These are phyloP conservation scores for Actinia equina DNA, from an alignment of 64 coral and sea anemone species.

Conservation along the genomic window DNA sequence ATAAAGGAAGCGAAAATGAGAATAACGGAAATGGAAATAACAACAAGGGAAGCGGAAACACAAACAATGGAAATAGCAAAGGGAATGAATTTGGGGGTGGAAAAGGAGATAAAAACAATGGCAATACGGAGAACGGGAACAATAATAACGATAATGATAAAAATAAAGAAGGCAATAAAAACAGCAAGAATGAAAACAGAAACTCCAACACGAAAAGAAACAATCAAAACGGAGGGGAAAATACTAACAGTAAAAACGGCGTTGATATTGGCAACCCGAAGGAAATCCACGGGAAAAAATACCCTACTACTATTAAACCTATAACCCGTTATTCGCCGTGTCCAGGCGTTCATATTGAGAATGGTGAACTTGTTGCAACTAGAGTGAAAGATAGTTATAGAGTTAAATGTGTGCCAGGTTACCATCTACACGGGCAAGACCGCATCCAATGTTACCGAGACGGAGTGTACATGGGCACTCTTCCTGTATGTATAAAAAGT, in stretches of 20 bases:
- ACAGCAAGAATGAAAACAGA: neutral
- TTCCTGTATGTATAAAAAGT: conserved; percentile 28
- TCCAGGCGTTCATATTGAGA: neutral
- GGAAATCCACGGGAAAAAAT: neutral
- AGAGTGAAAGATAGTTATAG: neutral
- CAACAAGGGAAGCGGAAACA: neutral
- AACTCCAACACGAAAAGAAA: neutral
- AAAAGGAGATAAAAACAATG: neutral
- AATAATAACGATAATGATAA: neutral
- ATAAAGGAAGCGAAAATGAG: neutral
- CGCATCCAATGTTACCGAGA: neutral
- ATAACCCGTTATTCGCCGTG: neutral
- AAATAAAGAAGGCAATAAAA: neutral
- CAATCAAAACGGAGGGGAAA: neutral
- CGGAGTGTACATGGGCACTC: neutral
- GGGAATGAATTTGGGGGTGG: too few species aligned
- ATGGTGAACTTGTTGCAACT: neutral
- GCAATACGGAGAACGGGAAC: neutral
- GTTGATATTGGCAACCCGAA: neutral
- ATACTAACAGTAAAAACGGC: neutral
- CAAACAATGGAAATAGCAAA: neutral
- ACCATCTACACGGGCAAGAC: neutral
- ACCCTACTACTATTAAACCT: neutral
- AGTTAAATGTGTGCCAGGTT: conserved; percentile 13
- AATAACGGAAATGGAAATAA: neutral